phyloP scores from a whole-genome alignment of 2,797 vertebrate genomes.

The Anomalospiza imberbis region DNA sequence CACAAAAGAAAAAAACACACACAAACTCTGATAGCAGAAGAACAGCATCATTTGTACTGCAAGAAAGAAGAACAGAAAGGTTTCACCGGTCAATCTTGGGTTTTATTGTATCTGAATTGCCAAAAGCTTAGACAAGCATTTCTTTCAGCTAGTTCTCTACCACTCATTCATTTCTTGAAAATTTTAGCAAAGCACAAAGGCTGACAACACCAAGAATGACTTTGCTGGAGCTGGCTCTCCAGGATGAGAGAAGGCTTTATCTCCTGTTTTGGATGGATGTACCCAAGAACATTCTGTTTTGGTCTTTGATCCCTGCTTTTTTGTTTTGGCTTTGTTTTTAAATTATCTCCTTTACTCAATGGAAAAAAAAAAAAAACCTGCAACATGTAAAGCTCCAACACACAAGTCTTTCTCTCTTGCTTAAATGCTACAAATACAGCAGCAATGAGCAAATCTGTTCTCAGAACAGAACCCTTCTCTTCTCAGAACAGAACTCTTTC shows the following conservation, averaged over 20 bases:
- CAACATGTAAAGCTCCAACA: neutral
- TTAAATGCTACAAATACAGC: neutral
- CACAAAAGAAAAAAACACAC: neutral
- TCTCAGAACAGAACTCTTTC: neutral
- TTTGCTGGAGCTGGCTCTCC: neutral
- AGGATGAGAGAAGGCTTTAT: neutral
- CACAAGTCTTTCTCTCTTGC: neutral
- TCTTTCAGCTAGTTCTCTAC: neutral
- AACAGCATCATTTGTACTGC: neutral
- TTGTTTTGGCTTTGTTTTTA: neutral
- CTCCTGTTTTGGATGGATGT: too few relatives aligned
- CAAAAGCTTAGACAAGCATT: neutral
- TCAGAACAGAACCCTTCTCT: neutral
- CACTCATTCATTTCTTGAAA: neutral
- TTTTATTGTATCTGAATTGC: neutral
- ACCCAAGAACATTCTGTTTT: too few relatives aligned
- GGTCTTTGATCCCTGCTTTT: neutral
- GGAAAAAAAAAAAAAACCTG: neutral
- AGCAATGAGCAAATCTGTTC: neutral
- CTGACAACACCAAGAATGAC: neutral
- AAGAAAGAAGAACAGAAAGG: neutral
- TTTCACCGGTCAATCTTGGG: neutral
- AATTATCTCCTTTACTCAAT: neutral
- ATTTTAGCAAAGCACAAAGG: neutral
- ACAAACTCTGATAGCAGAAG: neutral